Evolutionary conservation across 1,140 invertebrate genomes (phyloP), one percentile per base, ranked within the genome.

Genomic region (Heliconius eleuchia): DNA sequence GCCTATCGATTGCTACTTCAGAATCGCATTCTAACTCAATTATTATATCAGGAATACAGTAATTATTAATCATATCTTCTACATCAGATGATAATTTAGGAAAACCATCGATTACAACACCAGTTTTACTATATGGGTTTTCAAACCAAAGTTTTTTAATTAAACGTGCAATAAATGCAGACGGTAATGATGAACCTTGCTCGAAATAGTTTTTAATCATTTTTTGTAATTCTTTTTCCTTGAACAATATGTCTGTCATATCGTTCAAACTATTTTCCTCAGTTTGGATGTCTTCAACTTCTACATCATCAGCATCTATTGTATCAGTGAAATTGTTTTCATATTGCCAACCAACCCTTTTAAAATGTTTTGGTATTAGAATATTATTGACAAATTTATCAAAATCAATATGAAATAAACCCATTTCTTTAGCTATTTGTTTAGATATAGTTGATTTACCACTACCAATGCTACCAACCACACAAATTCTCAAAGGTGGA

Each of bases 81-180:
- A 95, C 83, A 87, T 96, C 95, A 74, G 83, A 83, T 13, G 90
- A 83, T 50, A 92, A 86, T 82, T 91, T 95, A 18, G 96, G 96
- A 89, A 95, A 96, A 71, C 94, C 95, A 85, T 96, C 95, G 42
- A 96, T 81, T n/a, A 96, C 89, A 82, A 96, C 87, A 30, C 95
- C 95, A 39, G 79, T 87, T n/a, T 74, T 78, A 70, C 81, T 84
- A 85, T 89, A 95, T 5, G 95, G 95, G 70, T 92, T 81, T 70
- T 94, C 77, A 83, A 94, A 95, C 95, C 95, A 96, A 77, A 95
- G 86, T 37, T 87, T 89, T 74, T 90, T 85, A 16, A 96, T 76
- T 73, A 95, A 82, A 30, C 23, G 23, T 16, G 60, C 60, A 13
- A 66, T 66, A 66, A 66, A 83, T 42, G 83, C 71, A 0, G 89